Percentiles rank a stretch among this genome's conserved stretches.
These are phyloP conservation scores for Lagopus muta DNA, from an alignment of 2,113 vertebrate species.

Conservation along the genomic window DNA sequence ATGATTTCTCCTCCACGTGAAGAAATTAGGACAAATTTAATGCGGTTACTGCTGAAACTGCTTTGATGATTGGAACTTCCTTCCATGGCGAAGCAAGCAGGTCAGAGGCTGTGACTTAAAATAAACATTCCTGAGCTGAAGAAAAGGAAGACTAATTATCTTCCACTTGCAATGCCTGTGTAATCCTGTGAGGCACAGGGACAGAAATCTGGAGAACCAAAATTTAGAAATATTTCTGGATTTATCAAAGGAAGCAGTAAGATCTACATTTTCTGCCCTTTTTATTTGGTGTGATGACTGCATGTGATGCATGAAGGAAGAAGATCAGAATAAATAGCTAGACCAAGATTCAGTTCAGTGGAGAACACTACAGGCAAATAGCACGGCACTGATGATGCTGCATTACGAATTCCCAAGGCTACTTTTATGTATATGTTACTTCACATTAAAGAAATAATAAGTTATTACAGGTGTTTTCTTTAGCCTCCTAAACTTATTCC, in stretches of 20 bases:
- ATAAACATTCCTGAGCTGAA: not conserved
- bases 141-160: not conserved
- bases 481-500: not conserved
- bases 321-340: not conserved
- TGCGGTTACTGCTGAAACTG: conserved; percentile 18
- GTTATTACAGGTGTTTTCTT: not conserved
- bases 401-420: not conserved
- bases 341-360: not conserved
- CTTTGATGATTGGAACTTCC: conserved; percentile 58
- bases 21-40: conserved; percentile 62
- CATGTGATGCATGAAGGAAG: not conserved
- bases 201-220: not conserved
- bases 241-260: not conserved
- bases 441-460: not conserved
- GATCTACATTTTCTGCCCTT: not conserved
- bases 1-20: not conserved
- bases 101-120: conserved; percentile 21
- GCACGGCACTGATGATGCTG: not conserved
- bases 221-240: not conserved
- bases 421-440: not conserved
- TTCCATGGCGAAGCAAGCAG: not conserved
- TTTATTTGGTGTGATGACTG: not conserved
- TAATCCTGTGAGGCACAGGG: not conserved
- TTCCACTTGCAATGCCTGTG: not conserved
- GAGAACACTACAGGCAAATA: not conserved